Evolutionary conservation across 2,888 invertebrate genomes (phyloP).

Genomic region (Palloptera scutellata): DNA sequence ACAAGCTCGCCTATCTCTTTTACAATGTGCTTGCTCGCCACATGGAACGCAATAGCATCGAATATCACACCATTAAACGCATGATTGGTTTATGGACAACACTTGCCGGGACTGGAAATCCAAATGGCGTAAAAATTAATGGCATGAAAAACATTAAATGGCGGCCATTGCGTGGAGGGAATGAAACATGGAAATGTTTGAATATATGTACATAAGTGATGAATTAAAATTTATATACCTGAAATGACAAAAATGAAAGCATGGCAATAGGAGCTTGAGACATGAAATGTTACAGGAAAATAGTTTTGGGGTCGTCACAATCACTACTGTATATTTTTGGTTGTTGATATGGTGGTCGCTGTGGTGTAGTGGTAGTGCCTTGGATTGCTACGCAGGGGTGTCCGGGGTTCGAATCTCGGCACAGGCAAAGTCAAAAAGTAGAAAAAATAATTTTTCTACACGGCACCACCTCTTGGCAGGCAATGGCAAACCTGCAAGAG

Average conservation of each 20-base stretch:
- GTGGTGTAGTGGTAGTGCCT: too few species aligned
- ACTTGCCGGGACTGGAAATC: conserved; percentile 47
- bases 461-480: too few species aligned
- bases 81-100: conserved; percentile 49
- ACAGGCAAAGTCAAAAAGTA: too few species aligned
- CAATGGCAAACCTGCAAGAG: too few species aligned
- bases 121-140: conserved; percentile 39
- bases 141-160: conserved; percentile 35
- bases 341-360: too few species aligned
- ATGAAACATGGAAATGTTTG: conserved; percentile 41
- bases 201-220: conserved; percentile 49
- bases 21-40: conserved; percentile 38
- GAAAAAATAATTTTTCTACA: too few species aligned
- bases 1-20: conserved; percentile 47
- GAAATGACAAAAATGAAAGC: conserved; percentile 43
- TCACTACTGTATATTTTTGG: too few species aligned
- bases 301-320: too few species aligned
- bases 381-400: too few species aligned
- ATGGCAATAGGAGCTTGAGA: conserved; percentile 41
- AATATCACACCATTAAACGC: conserved; percentile 46
- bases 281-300: conserved; percentile 16
- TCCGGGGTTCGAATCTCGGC: too few species aligned
- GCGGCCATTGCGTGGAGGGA: conserved; percentile 24
- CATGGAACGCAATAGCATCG: conserved; percentile 39
- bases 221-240: conserved; percentile 44